Percentiles rank a stretch among this genome's conserved stretches.
Evolutionary conservation across 2,888 invertebrate species (phyloP).

Genomic region (Cephus spinipes): DNA sequence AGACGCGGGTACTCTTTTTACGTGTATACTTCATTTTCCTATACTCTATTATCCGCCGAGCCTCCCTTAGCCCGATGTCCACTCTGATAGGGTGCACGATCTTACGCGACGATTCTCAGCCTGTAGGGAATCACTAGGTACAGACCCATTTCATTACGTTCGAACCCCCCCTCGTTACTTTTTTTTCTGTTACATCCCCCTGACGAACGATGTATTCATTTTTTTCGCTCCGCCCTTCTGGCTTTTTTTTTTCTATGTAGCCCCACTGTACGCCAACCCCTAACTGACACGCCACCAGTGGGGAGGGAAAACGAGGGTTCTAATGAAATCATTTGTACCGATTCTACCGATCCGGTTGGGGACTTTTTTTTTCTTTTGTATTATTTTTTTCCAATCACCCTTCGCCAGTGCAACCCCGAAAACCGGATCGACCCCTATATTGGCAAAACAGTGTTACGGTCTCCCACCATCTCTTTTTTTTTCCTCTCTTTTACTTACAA

Average conservation of each 20-base stretch:
- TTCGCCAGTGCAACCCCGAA: background rate
- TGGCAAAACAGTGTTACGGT: conserved; percentile 19
- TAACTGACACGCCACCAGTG: background rate
- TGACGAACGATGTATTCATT: conserved; percentile 31
- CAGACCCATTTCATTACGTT: conserved; percentile 17
- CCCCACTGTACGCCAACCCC: conserved; percentile 6
- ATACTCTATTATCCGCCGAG: conserved; percentile 36
- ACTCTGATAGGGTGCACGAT: background rate
- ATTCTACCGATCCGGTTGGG: conserved; percentile 47
- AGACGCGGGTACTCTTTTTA: background rate
- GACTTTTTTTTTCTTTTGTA: conserved; percentile 39
- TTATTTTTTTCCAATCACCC: background rate
- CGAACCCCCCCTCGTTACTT: conserved; percentile 19
- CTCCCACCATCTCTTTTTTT: conserved; percentile 2
- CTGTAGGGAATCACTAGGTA: background rate
- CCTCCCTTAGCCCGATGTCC: conserved; percentile 4
- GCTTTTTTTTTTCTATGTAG: conserved; percentile 12
- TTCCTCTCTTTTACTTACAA: background rate
- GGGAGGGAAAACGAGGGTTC: conserved; percentile 30
- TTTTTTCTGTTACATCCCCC: conserved; percentile 34
- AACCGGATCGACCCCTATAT: conserved; percentile 15
- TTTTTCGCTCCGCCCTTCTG: conserved; percentile 20
- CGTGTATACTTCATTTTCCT: background rate
- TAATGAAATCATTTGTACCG: conserved; percentile 60
- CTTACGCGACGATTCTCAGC: background rate